Conservation (phyloP, 2,113 vertebrate species). For the Lophura nycthemera region DNA sequence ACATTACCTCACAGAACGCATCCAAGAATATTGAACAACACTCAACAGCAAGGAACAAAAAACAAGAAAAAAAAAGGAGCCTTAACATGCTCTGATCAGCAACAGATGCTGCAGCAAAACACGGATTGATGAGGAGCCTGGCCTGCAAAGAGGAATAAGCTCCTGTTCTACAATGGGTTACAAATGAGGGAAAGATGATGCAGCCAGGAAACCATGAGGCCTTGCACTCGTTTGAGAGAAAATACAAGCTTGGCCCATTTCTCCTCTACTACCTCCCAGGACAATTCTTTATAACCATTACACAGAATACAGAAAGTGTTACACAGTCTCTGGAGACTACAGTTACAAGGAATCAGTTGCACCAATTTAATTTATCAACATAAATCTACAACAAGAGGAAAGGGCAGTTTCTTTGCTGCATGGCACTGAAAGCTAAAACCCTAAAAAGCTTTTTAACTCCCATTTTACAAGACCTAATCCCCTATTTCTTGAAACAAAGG, state of each 20-base stretch:
- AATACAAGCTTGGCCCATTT: not conserved
- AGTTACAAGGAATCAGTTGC: not conserved
- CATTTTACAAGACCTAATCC: not conserved
- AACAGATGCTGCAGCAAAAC: not conserved
- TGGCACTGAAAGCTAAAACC: not conserved
- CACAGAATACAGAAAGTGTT: not conserved
- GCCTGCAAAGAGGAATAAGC: not conserved
- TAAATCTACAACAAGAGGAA: not conserved
- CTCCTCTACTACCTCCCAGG: not conserved
- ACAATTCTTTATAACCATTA: not conserved
- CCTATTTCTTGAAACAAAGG: slow-evolving; percentile 14
- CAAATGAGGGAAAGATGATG: not conserved
- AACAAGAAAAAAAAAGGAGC: not conserved
- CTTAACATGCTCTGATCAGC: not conserved
- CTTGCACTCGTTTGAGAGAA: not conserved
- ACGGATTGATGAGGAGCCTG: not conserved
- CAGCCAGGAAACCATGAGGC: not conserved
- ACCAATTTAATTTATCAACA: not conserved
- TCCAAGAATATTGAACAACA: rapidly evolving
- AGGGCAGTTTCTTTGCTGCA: not conserved
- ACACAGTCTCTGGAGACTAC: not conserved
- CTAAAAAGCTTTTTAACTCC: not conserved
- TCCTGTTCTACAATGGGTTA: not conserved
- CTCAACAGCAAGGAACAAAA: not conserved
- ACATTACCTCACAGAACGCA: not conserved